phyloP scores from a whole-genome alignment of 1,140 invertebrate genomes.

The Cardiocondyla obscurior region DNA sequence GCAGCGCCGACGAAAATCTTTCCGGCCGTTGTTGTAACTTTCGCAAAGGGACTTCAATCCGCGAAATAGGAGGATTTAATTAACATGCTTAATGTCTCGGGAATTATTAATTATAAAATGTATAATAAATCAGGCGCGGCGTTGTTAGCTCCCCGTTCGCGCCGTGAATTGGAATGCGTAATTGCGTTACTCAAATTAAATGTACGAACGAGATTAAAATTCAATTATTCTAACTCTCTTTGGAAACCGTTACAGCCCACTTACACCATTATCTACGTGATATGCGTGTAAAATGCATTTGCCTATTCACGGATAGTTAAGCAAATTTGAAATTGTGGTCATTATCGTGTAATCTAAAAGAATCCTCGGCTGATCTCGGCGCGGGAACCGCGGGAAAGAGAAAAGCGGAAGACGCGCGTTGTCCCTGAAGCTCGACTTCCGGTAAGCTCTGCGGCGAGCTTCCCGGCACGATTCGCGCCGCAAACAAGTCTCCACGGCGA shows the following conservation, averaged over 20 bases:
- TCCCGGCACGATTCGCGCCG: conserved; percentile 69
- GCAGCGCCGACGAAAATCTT: not conserved
- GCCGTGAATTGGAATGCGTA: not conserved
- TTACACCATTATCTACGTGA: not conserved
- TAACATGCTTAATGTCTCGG: not conserved
- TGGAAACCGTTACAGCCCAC: too few species aligned
- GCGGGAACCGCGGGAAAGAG: conserved; percentile 1
- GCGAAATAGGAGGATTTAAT: not conserved
- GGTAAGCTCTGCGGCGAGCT: conserved; percentile 70
- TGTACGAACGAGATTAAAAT: not conserved
- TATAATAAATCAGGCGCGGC: not conserved
- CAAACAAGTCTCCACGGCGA: conserved; percentile 67
- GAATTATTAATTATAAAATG: not conserved
- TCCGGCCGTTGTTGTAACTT: not conserved
- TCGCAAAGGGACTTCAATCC: not conserved
- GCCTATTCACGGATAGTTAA: not conserved
- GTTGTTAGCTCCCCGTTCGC: not conserved
- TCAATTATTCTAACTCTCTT: not conserved
- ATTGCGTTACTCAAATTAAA: not conserved
- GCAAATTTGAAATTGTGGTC: not conserved
- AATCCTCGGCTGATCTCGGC: not conserved
- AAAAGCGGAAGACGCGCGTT: conserved; percentile 61
- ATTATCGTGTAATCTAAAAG: not conserved
- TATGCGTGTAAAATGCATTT: not conserved
- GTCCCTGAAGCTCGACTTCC: conserved; percentile 74